Base-by-base conservation (phyloP, 1,140 invertebrate genomes). In the Lutraria rhynchaena region DNA sequence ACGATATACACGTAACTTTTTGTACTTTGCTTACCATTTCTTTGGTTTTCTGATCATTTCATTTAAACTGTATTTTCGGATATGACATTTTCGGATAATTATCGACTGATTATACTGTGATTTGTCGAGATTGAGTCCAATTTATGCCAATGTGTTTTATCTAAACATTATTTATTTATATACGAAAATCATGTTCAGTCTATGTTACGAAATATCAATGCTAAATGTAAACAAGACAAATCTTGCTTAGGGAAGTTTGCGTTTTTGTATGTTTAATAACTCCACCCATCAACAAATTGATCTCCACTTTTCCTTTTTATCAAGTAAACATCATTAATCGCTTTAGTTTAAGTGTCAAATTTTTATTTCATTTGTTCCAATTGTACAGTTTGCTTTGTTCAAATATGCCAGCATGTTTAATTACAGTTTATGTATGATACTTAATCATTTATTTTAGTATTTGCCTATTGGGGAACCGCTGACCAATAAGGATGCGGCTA, bases 1-100 rank as follows among this genome's bases (percentile, higher is more conserved):
- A 67, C 29, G 63, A 67, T 17, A 1, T 27, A 51, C 44, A 67
- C 44, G 63, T 67, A 49, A 67, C 24, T 44, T 24, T 11, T 46
- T 46, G 13, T 55, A 19, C 7, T 55, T 22, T 3, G 4, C 51
- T 7, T 55, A 27, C 7, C 4, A 9, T 55, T 55, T 55, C 7
- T 27, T 9, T 55, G 4, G n/a, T 55, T 27, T 5, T 5, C 7
- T 27, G 4, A 55, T 5, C 17, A 5, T 3, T 19, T 19, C n/a
- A 22, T 19, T 55, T 5, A 55, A 5, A 27, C 4, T 27, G 4
- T 55, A 55, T 55, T 55, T 55, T 55, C 51, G 51, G 51, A 55
- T n/a, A 55, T 49, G 17, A 27, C 51, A 55, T 22, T 22, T 55
- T 49, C 24, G 51, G 51, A 55, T 55, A 55, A 27, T n/a, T 5